Base-by-base conservation (phyloP, 2,113 vertebrate genomes). In the Gymnarchus niloticus region DNA sequence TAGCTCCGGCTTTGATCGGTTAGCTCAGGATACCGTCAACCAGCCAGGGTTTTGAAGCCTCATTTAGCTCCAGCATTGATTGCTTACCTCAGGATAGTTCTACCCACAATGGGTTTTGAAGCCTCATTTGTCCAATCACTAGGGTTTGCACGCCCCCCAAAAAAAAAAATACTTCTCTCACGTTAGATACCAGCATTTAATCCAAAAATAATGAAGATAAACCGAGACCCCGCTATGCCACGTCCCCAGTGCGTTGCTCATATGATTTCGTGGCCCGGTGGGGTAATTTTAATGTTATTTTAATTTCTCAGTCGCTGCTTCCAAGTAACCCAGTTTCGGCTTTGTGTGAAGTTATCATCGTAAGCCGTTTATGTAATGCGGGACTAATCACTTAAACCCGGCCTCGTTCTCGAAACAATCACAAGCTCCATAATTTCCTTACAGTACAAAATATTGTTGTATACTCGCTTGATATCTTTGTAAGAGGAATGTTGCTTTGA, bases 351-450 rank as follows among this genome's bases (percentile, higher is more conserved):
- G 33, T 57, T 59, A 23, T 44, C 54, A 23, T 52, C 19, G 52
- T 83, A 83, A 83, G 82, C 82, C 49, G 48, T 56, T 83, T 83
- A 83, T 83, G 37, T 83, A 83, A 83, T 44, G 56, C 82, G 17
- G 19, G 28, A 83, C 52, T 83, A 83, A 83, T 83, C 82, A n/a
- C 82, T 59, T n/a, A 7, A 19, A 56, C 54, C 48, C 54, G 25
- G 37, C 41, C 23, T 41, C 41, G 33, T 46, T 57, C 81, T 41
- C 23, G 56, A 83, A 56, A n/a, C n/a, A 51, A 33, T 12, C 28
- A 19, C 48, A 0, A 33, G 49, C 76, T 48, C 76, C 51, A 2
- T 25, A n/a, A 28, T 81, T 54, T 33, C 49, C 12, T 48, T 33
- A 17, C 44, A 23, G 3, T 19, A 28, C n/a, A 1, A 52, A n/a